Conservation (phyloP, 1,140 invertebrate species). For the Drosophila ercepeae region DNA sequence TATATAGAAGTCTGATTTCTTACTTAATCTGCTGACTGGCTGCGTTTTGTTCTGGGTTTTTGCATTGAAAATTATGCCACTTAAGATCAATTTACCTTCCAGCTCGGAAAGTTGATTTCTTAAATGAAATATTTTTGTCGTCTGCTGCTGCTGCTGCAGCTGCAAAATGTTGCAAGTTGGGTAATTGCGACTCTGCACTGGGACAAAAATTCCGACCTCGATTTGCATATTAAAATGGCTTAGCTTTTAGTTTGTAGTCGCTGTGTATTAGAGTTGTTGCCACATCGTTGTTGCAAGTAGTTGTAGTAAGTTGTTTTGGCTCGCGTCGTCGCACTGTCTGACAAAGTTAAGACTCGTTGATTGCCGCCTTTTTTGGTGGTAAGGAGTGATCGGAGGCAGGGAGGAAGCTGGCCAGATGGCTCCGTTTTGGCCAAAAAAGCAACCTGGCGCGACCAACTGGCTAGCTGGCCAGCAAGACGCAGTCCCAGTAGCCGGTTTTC, state of each 20-base stretch:
- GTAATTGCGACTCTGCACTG: constrained; percentile 37
- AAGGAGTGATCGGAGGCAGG: too few relatives aligned
- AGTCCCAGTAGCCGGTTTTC: constrained; percentile 34
- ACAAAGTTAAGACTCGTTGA: constrained; percentile 26
- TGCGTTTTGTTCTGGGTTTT: not conserved
- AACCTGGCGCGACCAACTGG: constrained; percentile 28
- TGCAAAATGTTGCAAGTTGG: constrained; percentile 40
- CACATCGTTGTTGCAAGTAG: constrained; percentile 62
- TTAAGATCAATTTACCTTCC: constrained; percentile 36
- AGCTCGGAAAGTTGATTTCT: not conserved
- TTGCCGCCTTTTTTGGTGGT: not conserved
- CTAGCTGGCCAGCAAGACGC: constrained; percentile 13
- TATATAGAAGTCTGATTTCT: too few relatives aligned
- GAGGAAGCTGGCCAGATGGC: not conserved
- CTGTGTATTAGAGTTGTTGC: constrained; percentile 52
- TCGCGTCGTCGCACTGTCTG: constrained; percentile 54
- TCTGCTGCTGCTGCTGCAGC: constrained; percentile 21
- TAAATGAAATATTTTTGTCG: constrained; percentile 17
- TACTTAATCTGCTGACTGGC: not conserved
- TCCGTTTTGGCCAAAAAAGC: constrained; percentile 1
- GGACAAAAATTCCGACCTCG: not conserved
- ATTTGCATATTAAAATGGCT: not conserved
- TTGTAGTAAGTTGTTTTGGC: constrained; percentile 37
- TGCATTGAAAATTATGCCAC: constrained; percentile 35
- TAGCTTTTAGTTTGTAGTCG: not conserved